These are phyloP conservation scores for Ginglymostoma cirratum DNA, from an alignment of 2,113 vertebrate species.

Conservation along the genomic window DNA sequence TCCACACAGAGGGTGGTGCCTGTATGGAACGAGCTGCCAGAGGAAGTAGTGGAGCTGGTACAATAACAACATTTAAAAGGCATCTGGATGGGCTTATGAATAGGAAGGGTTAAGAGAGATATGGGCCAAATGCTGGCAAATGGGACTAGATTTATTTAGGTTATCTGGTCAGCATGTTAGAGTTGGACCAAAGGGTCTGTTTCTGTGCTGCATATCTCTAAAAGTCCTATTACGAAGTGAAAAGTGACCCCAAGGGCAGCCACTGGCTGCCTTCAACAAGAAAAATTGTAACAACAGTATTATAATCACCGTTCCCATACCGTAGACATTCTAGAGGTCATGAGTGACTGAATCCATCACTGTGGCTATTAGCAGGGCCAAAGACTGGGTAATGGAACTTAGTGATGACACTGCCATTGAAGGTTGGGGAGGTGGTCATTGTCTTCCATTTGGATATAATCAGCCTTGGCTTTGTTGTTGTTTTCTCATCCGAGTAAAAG, in stretches of 20 bases:
- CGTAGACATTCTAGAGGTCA: neutral
- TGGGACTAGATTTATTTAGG: too few relatives aligned
- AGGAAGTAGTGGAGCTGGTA: too few relatives aligned
- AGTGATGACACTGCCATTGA: neutral
- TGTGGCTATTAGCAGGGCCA: neutral
- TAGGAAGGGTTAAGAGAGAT: too few relatives aligned
- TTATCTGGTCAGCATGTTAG: too few relatives aligned
- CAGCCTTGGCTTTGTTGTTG: neutral
- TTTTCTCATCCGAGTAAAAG: too few relatives aligned
- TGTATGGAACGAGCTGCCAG: too few relatives aligned
- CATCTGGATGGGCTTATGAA: too few relatives aligned
- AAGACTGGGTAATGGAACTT: neutral
- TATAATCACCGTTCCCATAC: neutral
- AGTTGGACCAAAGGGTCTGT: too few relatives aligned
- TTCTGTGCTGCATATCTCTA: neutral
- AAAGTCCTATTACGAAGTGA: neutral
- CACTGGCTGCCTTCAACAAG: neutral
- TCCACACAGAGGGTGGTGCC: too few relatives aligned
- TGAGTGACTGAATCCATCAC: neutral
- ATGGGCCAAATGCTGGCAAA: too few relatives aligned
- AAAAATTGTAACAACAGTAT: neutral
- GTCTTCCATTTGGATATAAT: neutral
- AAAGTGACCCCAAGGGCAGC: neutral
- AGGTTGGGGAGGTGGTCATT: neutral
- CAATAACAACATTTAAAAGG: too few relatives aligned